These are phyloP conservation scores for Urocynchramus pylzowi DNA, from an alignment of 2,113 vertebrate genomes.

Conservation along the genomic window DNA sequence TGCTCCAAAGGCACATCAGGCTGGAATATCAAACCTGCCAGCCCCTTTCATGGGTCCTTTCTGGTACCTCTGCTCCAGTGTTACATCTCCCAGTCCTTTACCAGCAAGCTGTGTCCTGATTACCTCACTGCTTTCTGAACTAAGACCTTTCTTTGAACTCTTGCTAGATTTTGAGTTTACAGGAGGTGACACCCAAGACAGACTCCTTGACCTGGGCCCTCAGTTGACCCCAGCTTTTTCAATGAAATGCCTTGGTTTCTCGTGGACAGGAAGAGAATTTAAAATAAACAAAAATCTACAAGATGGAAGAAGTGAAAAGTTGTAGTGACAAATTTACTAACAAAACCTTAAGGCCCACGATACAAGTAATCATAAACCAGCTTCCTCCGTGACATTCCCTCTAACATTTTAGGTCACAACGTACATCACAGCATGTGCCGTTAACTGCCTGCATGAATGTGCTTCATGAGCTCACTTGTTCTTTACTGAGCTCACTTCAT, in stretches of 20 bases:
- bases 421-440: neutral
- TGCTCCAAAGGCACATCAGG: neutral
- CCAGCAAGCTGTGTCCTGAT: neutral
- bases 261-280: neutral
- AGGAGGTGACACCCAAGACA: neutral
- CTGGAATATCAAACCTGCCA: neutral
- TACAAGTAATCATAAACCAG: neutral
- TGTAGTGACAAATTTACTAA: neutral
- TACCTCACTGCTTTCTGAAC: neutral
- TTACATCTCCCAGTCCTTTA: neutral
- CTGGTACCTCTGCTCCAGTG: rapidly evolving
- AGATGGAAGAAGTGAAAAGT: neutral
- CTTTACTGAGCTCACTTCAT: neutral
- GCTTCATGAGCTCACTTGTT: neutral
- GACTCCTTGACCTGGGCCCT: neutral
- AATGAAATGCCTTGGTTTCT: neutral
- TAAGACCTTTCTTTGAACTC: neutral
- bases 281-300: neutral
- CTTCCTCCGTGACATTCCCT: neutral
- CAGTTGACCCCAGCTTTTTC: neutral
- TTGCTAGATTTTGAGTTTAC: neutral
- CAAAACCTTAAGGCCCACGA: neutral
- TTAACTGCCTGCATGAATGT: neutral
- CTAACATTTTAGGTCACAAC: neutral
- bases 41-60: neutral